phyloP scores from a whole-genome alignment of 2,797 vertebrate species.

The Anguilla obscura region DNA sequence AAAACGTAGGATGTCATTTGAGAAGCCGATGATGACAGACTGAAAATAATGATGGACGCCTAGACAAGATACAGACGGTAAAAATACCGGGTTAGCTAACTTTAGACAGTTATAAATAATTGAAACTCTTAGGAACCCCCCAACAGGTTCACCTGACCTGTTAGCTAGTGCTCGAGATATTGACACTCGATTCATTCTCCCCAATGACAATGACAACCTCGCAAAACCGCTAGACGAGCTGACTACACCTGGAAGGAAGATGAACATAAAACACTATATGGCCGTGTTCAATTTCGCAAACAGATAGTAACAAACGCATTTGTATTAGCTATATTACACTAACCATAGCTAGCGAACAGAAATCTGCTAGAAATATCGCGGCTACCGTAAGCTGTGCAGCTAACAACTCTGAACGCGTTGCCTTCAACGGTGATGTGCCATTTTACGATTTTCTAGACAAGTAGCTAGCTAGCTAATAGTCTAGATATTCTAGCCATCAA shows the following conservation, averaged over 20 bases:
- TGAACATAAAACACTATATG: background rate
- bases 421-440: background rate
- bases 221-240: background rate
- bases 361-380: background rate
- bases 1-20: no score
- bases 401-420: background rate
- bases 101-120: no score
- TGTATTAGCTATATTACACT: background rate
- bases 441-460: background rate
- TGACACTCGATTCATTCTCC: conserved; percentile 3
- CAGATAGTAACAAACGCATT: background rate
- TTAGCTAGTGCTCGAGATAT: background rate
- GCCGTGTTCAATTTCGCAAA: background rate
- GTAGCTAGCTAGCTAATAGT: background rate
- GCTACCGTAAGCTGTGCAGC: background rate
- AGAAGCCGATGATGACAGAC: no score
- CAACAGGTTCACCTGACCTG: background rate
- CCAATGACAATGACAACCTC: background rate
- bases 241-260: background rate
- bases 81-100: no score
- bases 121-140: background rate
- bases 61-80: background rate
- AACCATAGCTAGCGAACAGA: background rate
- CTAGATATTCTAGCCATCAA: background rate
- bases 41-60: background rate